phyloP scores from a whole-genome alignment of 1,140 invertebrate genomes.

The Meloidogyne floridensis region DNA sequence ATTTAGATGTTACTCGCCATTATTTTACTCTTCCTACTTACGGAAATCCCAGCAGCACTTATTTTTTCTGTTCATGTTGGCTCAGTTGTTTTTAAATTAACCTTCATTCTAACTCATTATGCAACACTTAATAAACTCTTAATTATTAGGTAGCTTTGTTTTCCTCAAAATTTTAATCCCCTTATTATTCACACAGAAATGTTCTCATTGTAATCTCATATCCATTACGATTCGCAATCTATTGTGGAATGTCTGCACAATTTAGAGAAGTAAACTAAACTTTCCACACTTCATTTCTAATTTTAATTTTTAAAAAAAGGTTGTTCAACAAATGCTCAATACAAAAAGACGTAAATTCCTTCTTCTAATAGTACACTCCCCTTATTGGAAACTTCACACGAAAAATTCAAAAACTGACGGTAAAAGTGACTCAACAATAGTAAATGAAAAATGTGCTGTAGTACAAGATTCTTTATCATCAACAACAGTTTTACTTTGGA shows the following conservation, averaged over 20 bases:
- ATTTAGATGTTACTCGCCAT: slow-evolving; percentile 56
- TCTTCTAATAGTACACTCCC: slow-evolving; percentile 10
- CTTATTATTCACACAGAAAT: slow-evolving; percentile 45
- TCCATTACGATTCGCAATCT: slow-evolving; percentile 63
- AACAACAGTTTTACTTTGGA: background rate
- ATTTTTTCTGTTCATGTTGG: slow-evolving; percentile 60
- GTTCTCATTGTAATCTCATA: slow-evolving; percentile 61
- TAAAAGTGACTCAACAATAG: slow-evolving; percentile 10
- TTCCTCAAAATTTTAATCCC: background rate
- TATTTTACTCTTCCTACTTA: slow-evolving; percentile 59
- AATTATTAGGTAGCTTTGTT: slow-evolving; percentile 54
- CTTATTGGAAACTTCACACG: slow-evolving; percentile 11
- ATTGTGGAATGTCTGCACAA: slow-evolving; percentile 63
- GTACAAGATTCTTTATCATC: slow-evolving; percentile 6
- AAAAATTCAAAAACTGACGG: slow-evolving; percentile 9
- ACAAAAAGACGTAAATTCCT: slow-evolving; percentile 27
- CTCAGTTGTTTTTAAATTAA: slow-evolving; percentile 54
- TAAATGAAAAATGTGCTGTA: slow-evolving; percentile 1
- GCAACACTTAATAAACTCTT: slow-evolving; percentile 58
- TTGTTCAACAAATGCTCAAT: slow-evolving; percentile 33
- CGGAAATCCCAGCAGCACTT: slow-evolving; percentile 61
- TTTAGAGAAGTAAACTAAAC: slow-evolving; percentile 51
- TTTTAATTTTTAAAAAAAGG: slow-evolving; percentile 26
- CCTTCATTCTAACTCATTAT: slow-evolving; percentile 56
- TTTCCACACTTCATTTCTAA: slow-evolving; percentile 7